Evolutionary conservation across 2,888 invertebrate species (phyloP), one percentile per base, ranked within the genome.

Genomic region (Dendrolimus pini): DNA sequence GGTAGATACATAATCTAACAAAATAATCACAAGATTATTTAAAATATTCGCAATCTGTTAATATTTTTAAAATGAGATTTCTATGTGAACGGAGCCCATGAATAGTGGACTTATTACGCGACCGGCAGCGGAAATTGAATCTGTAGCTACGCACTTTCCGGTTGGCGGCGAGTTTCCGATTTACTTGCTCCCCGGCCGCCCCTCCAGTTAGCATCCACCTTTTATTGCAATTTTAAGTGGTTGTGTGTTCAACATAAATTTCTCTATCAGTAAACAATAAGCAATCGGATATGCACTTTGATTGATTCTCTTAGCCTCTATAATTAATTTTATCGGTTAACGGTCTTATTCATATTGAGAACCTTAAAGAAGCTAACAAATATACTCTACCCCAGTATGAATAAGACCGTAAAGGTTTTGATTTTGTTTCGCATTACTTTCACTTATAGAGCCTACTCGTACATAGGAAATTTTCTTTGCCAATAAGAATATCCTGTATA

Each of bases 91-190:
- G 78, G 71, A 73, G 73, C 68, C 70, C 62, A 69, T 85, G 83
- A 85, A 85, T 85, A 78, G 84, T 78, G 78, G 77, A 80, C 82
- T 85, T 87, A 85, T 86, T 86, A 85, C 81, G 76, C 78, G 78
- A 75, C 81, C 82, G 82, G 80, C 72, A 77, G 68, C 86, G 89
- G 85, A 89, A 87, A 89, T 89, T 87, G 85, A 85, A 87, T 88
- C 83, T 83, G 82, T 77, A 83, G 83, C 83, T 84, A 87, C 86
- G 88, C 85, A 85, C 83, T 82, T 83, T 85, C 87, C 84, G 83
- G 80, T 72, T 76, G 80, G 77, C 77, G 74, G 74, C 75, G 75
- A 73, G 74, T 75, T 82, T 83, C 81, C 82, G 80, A 70, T 74
- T 77, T 74, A 69, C 72, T 77, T 71, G 69, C 68, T 65, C 64